phyloP scores from a whole-genome alignment of 2,113 vertebrate species.

The Psophia crepitans region DNA sequence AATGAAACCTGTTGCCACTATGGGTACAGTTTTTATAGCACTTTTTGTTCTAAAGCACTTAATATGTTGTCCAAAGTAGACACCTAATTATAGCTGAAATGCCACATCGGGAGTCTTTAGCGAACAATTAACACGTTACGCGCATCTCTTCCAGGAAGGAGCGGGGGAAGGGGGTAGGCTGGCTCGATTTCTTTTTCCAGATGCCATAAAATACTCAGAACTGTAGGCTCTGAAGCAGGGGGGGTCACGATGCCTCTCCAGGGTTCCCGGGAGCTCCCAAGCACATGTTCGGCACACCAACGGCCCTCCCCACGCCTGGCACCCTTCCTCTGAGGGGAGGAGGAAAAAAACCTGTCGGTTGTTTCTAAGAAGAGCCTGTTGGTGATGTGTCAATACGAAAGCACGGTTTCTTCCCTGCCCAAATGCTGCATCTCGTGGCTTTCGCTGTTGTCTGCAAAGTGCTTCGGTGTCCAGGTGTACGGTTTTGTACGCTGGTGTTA shows the following conservation, averaged over 20 bases:
- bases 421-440: not conserved
- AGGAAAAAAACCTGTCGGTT: not conserved
- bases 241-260: not conserved
- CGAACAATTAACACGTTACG: not conserved
- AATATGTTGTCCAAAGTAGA: not conserved
- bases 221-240: not conserved
- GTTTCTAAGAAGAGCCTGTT: not conserved
- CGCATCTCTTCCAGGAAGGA: not conserved
- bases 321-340: not conserved
- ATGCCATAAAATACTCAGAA: not conserved
- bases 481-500: not conserved
- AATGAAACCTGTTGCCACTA: not conserved
- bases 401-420: not conserved
- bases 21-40: conserved; percentile 24
- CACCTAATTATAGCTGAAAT: not conserved
- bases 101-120: not conserved
- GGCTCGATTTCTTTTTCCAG: not conserved
- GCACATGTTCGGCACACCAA: fast-evolving
- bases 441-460: not conserved
- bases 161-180: not conserved
- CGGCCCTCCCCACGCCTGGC: not conserved
- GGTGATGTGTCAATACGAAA: not conserved
- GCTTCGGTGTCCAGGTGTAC: not conserved
- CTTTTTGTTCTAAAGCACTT: conserved; percentile 61
- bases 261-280: not conserved